Conservation (phyloP, 2,888 invertebrate species). For the Drosophila greeni region DNA sequence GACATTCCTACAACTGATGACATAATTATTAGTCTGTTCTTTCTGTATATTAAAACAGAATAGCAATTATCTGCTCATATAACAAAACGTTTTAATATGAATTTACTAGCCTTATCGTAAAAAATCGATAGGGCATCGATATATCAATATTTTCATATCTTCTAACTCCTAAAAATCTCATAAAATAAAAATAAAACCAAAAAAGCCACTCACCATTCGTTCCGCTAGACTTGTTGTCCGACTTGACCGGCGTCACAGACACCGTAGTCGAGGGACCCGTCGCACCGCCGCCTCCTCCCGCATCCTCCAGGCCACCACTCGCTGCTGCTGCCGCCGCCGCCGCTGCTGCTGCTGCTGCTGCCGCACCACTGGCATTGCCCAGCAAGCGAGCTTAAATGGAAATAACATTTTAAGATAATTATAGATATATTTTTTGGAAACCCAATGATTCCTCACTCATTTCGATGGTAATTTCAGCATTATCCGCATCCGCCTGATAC, state of each 20-base stretch:
- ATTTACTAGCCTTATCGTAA: no score
- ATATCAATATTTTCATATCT: no score
- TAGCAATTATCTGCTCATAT: no score
- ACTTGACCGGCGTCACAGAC: constrained; percentile 66
- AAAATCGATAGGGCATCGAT: no score
- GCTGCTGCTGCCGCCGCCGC: constrained; percentile 30
- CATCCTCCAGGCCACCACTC: constrained; percentile 67
- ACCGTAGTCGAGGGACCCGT: constrained; percentile 47
- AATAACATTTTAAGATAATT: background rate
- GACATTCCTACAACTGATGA: no score
- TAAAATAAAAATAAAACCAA: no score
- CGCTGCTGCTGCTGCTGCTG: constrained; percentile 32
- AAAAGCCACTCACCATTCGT: constrained; percentile 63
- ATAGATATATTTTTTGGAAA: background rate
- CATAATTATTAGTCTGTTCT: no score
- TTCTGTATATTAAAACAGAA: no score
- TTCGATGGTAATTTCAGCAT: constrained; percentile 77
- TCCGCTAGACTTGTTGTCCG: constrained; percentile 68
- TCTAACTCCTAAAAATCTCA: background rate
- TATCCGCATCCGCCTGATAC: constrained; percentile 74
- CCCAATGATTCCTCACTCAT: constrained; percentile 68
- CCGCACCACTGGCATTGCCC: constrained; percentile 56
- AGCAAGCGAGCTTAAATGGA: constrained; percentile 71
- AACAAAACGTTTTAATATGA: no score
- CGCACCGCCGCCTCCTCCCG: constrained; percentile 35